phyloP scores from a whole-genome alignment of 2,113 vertebrate genomes.

The Panurus biarmicus region DNA sequence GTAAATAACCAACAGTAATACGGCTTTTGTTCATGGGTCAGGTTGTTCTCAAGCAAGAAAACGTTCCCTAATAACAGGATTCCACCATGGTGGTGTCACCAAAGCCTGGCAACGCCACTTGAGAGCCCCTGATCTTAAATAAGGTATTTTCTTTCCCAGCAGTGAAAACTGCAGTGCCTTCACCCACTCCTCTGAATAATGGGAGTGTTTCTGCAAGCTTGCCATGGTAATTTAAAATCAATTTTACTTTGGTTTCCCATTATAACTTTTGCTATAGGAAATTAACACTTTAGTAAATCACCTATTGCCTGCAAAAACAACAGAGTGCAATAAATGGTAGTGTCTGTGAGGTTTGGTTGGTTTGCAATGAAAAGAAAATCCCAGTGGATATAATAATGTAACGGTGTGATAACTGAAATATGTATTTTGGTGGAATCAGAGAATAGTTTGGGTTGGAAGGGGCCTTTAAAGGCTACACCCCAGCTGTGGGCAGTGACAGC shows the following conservation, averaged over 20 bases:
- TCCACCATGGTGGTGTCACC: not conserved
- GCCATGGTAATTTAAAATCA: slow-evolving; percentile 53
- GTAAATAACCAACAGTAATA: not conserved
- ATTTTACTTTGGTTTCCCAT: slow-evolving; percentile 30
- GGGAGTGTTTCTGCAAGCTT: slow-evolving; percentile 25
- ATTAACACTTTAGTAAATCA: slow-evolving; percentile 43
- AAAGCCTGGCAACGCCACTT: not conserved
- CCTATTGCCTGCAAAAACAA: not conserved
- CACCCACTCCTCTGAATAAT: slow-evolving; percentile 17
- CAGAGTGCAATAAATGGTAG: not conserved
- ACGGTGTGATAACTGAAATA: not conserved
- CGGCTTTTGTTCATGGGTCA: fast-evolving
- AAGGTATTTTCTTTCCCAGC: not conserved
- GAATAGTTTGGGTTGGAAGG: not conserved
- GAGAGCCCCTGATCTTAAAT: not conserved
- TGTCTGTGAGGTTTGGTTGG: not conserved
- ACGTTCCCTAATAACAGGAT: fast-evolving
- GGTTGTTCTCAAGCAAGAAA: not conserved
- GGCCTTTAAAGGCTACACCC: not conserved
- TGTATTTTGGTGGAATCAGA: not conserved
- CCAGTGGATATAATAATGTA: not conserved
- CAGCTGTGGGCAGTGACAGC: not conserved
- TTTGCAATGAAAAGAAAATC: not conserved
- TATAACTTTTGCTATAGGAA: slow-evolving; percentile 51
- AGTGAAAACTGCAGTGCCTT: not conserved